Conservation (phyloP, 2,888 invertebrate genomes). For the Stenodema calcarata region DNA sequence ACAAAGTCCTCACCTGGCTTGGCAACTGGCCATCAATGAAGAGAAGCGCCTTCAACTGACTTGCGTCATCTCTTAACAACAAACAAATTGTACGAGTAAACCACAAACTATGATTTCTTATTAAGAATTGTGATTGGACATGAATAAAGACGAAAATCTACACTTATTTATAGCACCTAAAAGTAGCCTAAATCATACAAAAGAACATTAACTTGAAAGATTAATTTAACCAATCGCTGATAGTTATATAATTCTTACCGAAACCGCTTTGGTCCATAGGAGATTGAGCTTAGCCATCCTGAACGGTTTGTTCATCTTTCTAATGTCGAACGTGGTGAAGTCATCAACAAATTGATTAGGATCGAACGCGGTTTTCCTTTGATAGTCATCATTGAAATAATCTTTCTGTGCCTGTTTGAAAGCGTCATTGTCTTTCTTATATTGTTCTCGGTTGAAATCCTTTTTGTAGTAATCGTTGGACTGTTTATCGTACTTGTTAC, state of each 20-base stretch:
- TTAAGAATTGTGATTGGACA: too few relatives aligned
- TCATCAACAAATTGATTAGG: conserved; percentile 55
- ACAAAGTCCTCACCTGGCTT: not conserved
- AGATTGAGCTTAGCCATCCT: conserved; percentile 89
- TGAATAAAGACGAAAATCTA: too few relatives aligned
- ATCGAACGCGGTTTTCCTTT: conserved; percentile 59
- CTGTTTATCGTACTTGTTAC: conserved; percentile 47
- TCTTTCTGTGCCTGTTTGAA: conserved; percentile 66
- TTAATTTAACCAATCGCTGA: too few relatives aligned
- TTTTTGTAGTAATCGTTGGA: conserved; percentile 40
- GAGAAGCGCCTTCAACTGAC: not conserved
- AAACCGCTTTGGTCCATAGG: conserved; percentile 88
- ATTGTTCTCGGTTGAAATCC: conserved; percentile 22
- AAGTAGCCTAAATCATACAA: too few relatives aligned
- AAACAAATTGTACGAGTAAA: too few relatives aligned
- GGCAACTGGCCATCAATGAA: not conserved
- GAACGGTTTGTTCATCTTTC: conserved; percentile 82
- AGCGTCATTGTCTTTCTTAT: conserved; percentile 32
- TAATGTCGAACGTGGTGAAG: conserved; percentile 66
- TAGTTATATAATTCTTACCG: conserved; percentile 70
- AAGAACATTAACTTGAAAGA: too few relatives aligned
- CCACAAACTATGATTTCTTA: too few relatives aligned
- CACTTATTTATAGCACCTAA: too few relatives aligned
- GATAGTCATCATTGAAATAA: conserved; percentile 68
- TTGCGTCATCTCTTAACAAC: too few relatives aligned